Base-by-base conservation (phyloP, 2,888 invertebrate genomes). In the Drosophila siamana region DNA sequence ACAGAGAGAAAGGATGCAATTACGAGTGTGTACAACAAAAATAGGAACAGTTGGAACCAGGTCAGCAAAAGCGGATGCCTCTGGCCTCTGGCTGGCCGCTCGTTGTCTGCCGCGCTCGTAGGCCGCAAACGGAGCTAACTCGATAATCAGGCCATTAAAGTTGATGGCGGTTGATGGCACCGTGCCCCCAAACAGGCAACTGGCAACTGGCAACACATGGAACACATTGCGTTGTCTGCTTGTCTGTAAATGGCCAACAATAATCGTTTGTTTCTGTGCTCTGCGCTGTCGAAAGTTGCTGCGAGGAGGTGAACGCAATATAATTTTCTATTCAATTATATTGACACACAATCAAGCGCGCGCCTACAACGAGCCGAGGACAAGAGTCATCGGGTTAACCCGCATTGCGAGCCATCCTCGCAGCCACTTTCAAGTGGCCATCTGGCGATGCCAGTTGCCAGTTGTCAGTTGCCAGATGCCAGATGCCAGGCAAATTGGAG, bases 81-180 rank as follows among this genome's bases (percentile, higher is more conserved):
- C 48, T 22, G 48, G 48, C 13, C 19, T 22, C n/a, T 33, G 24
- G 28, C 15, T 48, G 30, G 48, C 48, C n/a, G 30, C 15, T 50
- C 9, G 11, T 15, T 26, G 15, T 36, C 38, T 15, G 38, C 24
- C 51, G 38, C 15, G 22, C 9, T 15, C 15, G 26, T 16, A 30
- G 68, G 69, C 69, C 80, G 43, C 77, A 80, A 83, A 70, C 66
- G 79, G 71, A 64, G 68, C 48, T 71, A 86, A 67, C 81, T 80
- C 74, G 74, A 74, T 87, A 81, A 87, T 69, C 74, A 57, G 87
- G 65, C 78, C 63, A 77, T 74, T 68, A 86, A 74, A 71, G 78
- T 71, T 80, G 63, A 81, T 80, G 78, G 71, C 51, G 19, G 19
- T 19, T 3, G 19, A 19, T 19, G 19, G 19, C 19, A 19, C n/a